Evolutionary conservation across 2,113 vertebrate genomes (phyloP).

Genomic region (Tichodroma muraria): DNA sequence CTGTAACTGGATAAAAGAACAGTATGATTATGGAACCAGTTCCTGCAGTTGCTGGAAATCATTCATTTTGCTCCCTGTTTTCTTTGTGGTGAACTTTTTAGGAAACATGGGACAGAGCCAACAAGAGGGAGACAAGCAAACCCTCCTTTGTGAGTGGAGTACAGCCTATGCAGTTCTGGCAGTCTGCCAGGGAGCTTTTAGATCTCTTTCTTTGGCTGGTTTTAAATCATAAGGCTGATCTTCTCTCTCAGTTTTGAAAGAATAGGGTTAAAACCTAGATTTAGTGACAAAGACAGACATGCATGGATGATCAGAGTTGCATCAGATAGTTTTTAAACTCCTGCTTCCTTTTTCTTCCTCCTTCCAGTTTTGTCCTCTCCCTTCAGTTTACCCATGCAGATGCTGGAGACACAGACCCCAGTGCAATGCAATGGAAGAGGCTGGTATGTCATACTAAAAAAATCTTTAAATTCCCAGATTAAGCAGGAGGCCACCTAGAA

Average conservation of each 20-base stretch:
- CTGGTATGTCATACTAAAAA: neutral
- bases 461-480: neutral
- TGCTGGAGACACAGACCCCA: neutral
- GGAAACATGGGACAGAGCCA: neutral
- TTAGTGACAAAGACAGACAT: neutral
- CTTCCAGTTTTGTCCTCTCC: neutral
- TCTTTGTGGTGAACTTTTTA: neutral
- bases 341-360: neutral
- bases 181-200: neutral
- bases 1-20: neutral
- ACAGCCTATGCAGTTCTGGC: fast-evolving
- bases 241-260: neutral
- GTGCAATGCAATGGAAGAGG: neutral
- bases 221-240: neutral
- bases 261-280: neutral
- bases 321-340: neutral
- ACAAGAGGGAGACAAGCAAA: neutral
- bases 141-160: neutral
- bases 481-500: neutral
- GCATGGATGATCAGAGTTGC: neutral
- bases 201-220: neutral
- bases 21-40: neutral
- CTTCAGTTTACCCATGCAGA: neutral
- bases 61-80: neutral
- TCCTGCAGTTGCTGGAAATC: neutral